phyloP scores from a whole-genome alignment of 2,888 invertebrate species.

The Pomacea canaliculata region DNA sequence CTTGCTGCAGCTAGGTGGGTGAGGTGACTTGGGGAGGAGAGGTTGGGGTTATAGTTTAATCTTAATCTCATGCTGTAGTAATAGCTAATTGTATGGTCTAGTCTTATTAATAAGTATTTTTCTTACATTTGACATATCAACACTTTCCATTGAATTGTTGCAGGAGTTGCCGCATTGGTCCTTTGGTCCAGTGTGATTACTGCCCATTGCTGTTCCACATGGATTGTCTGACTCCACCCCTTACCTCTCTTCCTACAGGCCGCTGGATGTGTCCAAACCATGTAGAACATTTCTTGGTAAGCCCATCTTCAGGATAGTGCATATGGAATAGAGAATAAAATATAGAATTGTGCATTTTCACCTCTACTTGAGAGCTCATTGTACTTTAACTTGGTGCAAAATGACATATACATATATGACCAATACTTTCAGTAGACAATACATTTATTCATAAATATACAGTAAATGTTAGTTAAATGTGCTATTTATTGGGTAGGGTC shows the following conservation, averaged over 20 bases:
- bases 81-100: too few relatives aligned
- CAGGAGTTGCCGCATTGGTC: conserved; percentile 85
- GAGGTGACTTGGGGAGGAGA: too few relatives aligned
- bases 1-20: background rate
- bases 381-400: background rate
- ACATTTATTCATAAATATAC: too few relatives aligned
- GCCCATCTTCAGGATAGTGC: conserved; percentile 19
- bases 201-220: conserved; percentile 91
- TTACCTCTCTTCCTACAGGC: conserved; percentile 87
- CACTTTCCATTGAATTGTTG: conserved; percentile 30
- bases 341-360: background rate
- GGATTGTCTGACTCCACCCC: conserved; percentile 94
- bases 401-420: too few relatives aligned
- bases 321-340: background rate
- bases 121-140: too few relatives aligned
- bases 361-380: background rate
- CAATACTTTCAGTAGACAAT: too few relatives aligned
- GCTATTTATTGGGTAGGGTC: too few relatives aligned
- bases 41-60: too few relatives aligned
- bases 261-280: conserved; percentile 99
- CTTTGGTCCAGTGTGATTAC: conserved; percentile 92
- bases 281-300: conserved; percentile 84
- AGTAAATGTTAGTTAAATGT: too few relatives aligned
- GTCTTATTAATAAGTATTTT: too few relatives aligned
- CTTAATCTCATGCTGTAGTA: too few relatives aligned